These are phyloP conservation scores for Ceuthmochares aereus DNA, from an alignment of 2,113 vertebrate genomes.

Conservation along the genomic window DNA sequence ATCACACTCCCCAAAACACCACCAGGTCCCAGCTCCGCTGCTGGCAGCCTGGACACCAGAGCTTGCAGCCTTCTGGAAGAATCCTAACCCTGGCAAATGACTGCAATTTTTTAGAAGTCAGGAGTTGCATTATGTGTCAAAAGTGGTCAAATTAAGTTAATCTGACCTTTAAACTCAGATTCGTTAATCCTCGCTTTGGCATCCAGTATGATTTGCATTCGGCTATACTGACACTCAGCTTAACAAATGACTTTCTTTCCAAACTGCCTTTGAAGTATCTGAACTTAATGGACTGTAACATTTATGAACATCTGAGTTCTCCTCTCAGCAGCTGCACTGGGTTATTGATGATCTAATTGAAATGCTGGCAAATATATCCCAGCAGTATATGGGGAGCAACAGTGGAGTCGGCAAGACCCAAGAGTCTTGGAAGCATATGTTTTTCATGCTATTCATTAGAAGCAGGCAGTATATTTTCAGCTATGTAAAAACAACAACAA, in stretches of 20 bases:
- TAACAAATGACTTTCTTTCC: slow-evolving; percentile 77
- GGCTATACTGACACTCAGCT: slow-evolving; percentile 43
- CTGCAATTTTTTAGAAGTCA: not conserved
- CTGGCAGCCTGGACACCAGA: not conserved
- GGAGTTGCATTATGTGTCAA: slow-evolving; percentile 13
- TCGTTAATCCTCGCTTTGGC: slow-evolving; percentile 59
- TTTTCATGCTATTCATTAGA: slow-evolving; percentile 46
- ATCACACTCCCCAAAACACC: too few relatives aligned
- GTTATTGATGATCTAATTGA: slow-evolving; percentile 94
- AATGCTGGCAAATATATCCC: slow-evolving; percentile 82
- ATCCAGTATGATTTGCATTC: slow-evolving; percentile 67
- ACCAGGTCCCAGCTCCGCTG: not conserved
- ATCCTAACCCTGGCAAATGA: not conserved
- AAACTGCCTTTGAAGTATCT: slow-evolving; percentile 77
- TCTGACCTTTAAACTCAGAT: slow-evolving; percentile 67
- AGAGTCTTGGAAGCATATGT: slow-evolving; percentile 45
- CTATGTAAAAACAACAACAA: slow-evolving; percentile 33
- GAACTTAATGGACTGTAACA: slow-evolving; percentile 79
- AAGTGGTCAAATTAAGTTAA: slow-evolving; percentile 56
- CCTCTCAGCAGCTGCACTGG: slow-evolving; percentile 87
- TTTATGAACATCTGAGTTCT: slow-evolving; percentile 85
- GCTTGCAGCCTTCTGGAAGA: not conserved
- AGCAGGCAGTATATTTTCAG: slow-evolving; percentile 21
- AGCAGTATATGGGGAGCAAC: slow-evolving; percentile 59
- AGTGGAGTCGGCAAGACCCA: slow-evolving; percentile 49